Base-by-base conservation (phyloP, 2,113 vertebrate species). In the Chrysemys picta region DNA sequence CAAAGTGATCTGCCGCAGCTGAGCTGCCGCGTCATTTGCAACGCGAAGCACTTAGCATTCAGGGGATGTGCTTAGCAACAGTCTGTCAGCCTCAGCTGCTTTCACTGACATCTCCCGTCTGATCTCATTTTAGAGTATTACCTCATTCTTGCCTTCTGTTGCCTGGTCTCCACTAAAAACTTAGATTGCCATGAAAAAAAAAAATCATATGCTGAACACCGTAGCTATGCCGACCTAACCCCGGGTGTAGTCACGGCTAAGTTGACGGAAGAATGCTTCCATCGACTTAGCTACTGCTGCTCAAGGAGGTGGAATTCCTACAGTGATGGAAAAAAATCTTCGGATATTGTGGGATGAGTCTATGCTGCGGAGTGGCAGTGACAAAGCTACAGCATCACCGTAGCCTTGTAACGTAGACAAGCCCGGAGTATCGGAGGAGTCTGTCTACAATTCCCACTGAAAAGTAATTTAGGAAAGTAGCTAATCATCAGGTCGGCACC, bases 11-110 rank as follows among this genome's bases (percentile, higher is more conserved):
- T 4, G 19, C 85, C 47, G 57, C 29, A 21, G 57, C 38, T 59
- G 54, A 95, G 12, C 3, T 90, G 65, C 57, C 19, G 54, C 59
- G 75, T 87, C 42, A 87, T 38, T 62, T 52, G 31, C 57, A 82
- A 5, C 13, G 24, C 10, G 25, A 89, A 92, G 49, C 0, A 0
- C 81, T 84, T 79, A 81, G 2, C 75, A 6, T 78, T 91, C 75
- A 81, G 0, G 1, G 65, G n/a, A 78, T 62, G 69, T 0, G 1
- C 65, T 83, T 85, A 84, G 75, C 9, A 1, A 59, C 22, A 21
- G 75, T 12, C 65, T 0, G 6, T 2, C 17, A 45, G 9, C 53
- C 89, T 3, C 53, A 76, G 47, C 35, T 85, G 72, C 84, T 54
- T 72, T 72, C 65, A 72, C 35, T 72, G 19, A 22, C 72, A 47